A percentile compares a stretch with the other conserved stretches of the same genome.
Evolutionary conservation across 2,797 vertebrate genomes (phyloP).

Genomic region (Anabas testudineus): DNA sequence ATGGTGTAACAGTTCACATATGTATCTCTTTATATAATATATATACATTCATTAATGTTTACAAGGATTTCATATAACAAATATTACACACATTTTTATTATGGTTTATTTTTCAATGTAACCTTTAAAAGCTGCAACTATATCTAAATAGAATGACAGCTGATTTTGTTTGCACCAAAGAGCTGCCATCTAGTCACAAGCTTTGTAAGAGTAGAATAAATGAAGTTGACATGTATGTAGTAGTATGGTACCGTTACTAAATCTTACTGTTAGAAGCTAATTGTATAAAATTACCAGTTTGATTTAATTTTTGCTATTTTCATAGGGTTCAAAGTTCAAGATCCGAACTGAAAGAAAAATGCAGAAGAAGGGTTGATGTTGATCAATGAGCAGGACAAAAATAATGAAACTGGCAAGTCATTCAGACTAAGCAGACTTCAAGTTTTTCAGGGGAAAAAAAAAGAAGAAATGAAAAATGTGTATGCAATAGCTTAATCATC

Average conservation of each 20-base stretch:
- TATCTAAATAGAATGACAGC: conserved; percentile 15
- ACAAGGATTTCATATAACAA: conserved; percentile 3
- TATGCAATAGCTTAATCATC: conserved; percentile 22
- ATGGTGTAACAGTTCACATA: too few species aligned
- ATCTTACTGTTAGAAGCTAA: not conserved
- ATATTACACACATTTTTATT: not conserved
- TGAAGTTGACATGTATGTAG: not conserved
- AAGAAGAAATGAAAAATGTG: conserved; percentile 65
- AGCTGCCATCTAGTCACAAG: not conserved
- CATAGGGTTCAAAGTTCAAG: conserved; percentile 3
- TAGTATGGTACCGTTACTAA: not conserved
- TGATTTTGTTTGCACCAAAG: not conserved
- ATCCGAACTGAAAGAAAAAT: not conserved
- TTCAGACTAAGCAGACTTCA: conserved; percentile 36
- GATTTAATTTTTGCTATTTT: too few species aligned
- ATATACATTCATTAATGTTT: conserved; percentile 20
- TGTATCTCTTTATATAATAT: too few species aligned
- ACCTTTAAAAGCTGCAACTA: conserved; percentile 9
- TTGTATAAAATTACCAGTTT: not conserved
- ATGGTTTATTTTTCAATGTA: conserved; percentile 7
- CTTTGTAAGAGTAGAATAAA: too few species aligned
- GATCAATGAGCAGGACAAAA: not conserved
- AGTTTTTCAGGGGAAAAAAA: conserved; percentile 26
- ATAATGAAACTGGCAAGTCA: conserved; percentile 32
- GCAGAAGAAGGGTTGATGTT: not conserved